Conservation (phyloP, 1,140 invertebrate genomes). For the Mylabris phalerata region DNA sequence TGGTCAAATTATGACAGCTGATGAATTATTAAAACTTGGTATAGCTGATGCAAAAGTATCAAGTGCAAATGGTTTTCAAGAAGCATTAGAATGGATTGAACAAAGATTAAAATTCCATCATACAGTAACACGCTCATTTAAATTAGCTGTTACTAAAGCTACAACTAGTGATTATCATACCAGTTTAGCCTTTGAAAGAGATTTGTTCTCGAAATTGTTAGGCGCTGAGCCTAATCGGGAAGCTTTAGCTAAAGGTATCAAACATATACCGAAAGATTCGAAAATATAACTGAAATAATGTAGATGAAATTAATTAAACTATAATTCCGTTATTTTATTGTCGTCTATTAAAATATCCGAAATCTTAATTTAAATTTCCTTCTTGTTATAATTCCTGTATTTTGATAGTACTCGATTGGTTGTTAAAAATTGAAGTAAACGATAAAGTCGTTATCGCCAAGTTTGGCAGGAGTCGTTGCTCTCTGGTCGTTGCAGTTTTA, state of each 20-base stretch:
- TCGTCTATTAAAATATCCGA: too few relatives aligned
- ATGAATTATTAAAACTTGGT: constrained; percentile 2
- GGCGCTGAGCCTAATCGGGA: constrained; percentile 6
- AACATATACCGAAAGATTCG: background rate
- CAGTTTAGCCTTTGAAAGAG: constrained; percentile 2
- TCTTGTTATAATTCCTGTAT: too few relatives aligned
- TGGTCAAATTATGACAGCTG: constrained; percentile 3
- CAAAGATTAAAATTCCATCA: background rate
- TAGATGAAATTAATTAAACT: too few relatives aligned
- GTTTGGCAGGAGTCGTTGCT: too few relatives aligned
- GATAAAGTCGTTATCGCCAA: too few relatives aligned
- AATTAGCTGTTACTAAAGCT: background rate
- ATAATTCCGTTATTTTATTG: too few relatives aligned
- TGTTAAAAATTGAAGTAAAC: too few relatives aligned
- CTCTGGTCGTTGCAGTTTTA: too few relatives aligned
- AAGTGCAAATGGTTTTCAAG: background rate
- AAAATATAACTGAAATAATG: too few relatives aligned
- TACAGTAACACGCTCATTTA: constrained; percentile 1
- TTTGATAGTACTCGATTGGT: too few relatives aligned
- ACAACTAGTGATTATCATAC: background rate
- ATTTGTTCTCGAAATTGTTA: background rate
- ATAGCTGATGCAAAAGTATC: constrained; percentile 3
- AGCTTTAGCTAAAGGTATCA: constrained; percentile 7
- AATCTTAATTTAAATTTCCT: too few relatives aligned
- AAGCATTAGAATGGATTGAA: constrained; percentile 2